Evolutionary conservation across 1,140 invertebrate genomes (phyloP), one percentile per base, ranked within the genome.

Genomic region (Lethrus apterus): DNA sequence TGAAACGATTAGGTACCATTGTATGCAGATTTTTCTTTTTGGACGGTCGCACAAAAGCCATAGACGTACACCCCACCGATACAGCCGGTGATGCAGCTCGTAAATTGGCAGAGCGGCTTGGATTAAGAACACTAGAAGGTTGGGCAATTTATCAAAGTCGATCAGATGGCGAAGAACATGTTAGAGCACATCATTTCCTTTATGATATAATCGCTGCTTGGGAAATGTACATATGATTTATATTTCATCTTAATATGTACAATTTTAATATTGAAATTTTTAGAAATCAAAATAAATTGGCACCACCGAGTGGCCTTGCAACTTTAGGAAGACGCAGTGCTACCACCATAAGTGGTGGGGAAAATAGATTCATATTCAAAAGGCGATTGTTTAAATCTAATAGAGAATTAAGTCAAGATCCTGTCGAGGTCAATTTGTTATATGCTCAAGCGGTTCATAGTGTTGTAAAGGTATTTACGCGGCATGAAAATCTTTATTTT

Each of bases 1-100:
- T 96, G 82, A 79, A 84, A 60, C 77, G 86, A 45, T 71, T 96
- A 9, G 89, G 89, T 31, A 93, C 92, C 0, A 89, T 97, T 50
- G 89, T 96, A 0, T 95, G 91, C 63, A 77, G 92, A 31, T 93
- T 98, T 68, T 94, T 93, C 71, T 94, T 97, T 68, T 73, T 96
- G 59, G 93, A 97, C 68, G 91, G 92, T 0, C 78, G 92, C 41
- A 96, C 90, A 0, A 96, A 96, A 68, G 92, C 92, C 0, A 90
- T 97, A 24, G 92, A 94, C 65, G 85, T 96, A 9, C 89, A 94
- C 73, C 91, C 93, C 0, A 90, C 88, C 1, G 92, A 96, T 59
- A 96, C 92, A 2, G 92, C 90, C 0, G 80, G 82, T 3, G 91
- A 95, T 60, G 90, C 93, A 0, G 83, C 93, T 7, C 77, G 81